Evolutionary conservation across 2,113 vertebrate species (phyloP).

Genomic region (Dasyprocta punctata): DNA sequence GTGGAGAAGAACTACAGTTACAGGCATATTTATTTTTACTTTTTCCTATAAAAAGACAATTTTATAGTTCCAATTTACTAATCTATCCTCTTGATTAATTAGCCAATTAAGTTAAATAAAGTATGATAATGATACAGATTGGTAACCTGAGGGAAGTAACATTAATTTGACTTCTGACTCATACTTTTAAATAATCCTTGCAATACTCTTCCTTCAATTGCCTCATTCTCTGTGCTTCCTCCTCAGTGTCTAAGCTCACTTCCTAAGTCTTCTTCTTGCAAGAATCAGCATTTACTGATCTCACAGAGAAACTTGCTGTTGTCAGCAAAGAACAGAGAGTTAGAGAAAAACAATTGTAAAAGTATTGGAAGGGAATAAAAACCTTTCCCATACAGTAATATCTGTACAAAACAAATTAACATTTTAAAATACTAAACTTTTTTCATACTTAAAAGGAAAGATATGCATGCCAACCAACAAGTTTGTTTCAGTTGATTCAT

Average conservation of each 20-base stretch:
- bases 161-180: slow-evolving; percentile 62
- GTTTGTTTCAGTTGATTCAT: slow-evolving; percentile 45
- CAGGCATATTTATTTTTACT: background rate
- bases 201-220: slow-evolving; percentile 52
- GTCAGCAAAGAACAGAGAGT: slow-evolving; percentile 69
- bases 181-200: slow-evolving; percentile 56
- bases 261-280: slow-evolving; percentile 71
- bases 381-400: background rate
- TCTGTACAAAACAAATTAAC: background rate
- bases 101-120: slow-evolving; percentile 51
- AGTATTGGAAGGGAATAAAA: background rate
- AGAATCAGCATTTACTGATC: slow-evolving; percentile 72
- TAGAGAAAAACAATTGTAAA: slow-evolving; percentile 26
- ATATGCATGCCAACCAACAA: background rate
- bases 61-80: slow-evolving; percentile 21
- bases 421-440: slow-evolving; percentile 34
- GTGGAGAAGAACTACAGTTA: slow-evolving; percentile 11
- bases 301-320: slow-evolving; percentile 66
- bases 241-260: slow-evolving; percentile 57
- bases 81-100: slow-evolving; percentile 21
- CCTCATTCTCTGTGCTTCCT: slow-evolving; percentile 68
- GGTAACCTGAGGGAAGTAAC: slow-evolving; percentile 16
- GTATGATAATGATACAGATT: background rate
- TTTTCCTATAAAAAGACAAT: slow-evolving; percentile 22
- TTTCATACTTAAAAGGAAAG: slow-evolving; percentile 39